These are phyloP conservation scores for Brachymystax lenok DNA, from an alignment of 2,797 vertebrate genomes.

Conservation along the genomic window DNA sequence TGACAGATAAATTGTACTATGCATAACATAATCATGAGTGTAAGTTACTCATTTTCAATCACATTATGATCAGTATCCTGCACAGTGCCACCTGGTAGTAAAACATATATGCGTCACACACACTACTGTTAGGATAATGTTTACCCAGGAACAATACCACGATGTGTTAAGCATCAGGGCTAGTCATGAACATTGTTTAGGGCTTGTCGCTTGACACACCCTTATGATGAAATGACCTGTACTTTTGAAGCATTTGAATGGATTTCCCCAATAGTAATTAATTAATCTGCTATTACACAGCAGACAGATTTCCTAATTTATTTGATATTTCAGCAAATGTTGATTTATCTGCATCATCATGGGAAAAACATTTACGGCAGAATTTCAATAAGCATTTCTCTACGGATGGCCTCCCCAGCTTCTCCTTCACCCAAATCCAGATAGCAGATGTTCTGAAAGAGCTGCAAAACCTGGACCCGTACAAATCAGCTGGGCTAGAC, in stretches of 20 bases:
- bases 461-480: too few relatives aligned
- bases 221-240: not conserved
- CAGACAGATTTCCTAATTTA: too few relatives aligned
- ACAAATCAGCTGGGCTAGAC: too few relatives aligned
- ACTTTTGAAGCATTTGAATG: not conserved
- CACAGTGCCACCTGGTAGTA: not conserved
- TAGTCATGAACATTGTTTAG: not conserved
- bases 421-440: too few relatives aligned
- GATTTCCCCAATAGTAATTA: not conserved
- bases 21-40: not conserved
- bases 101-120: not conserved
- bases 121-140: not conserved
- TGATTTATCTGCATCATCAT: too few relatives aligned
- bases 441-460: too few relatives aligned
- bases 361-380: too few relatives aligned
- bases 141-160: slow-evolving; percentile 4
- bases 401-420: too few relatives aligned
- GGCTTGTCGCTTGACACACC: not conserved
- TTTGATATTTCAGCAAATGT: too few relatives aligned
- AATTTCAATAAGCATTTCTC: too few relatives aligned
- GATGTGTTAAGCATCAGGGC: not conserved
- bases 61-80: not conserved
- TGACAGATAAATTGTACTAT: not conserved
- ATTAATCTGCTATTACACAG: not conserved
- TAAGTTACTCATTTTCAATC: not conserved